Base-by-base conservation (phyloP, 92 coral and sea anemone species). In the Virgularia gustaviana region DNA sequence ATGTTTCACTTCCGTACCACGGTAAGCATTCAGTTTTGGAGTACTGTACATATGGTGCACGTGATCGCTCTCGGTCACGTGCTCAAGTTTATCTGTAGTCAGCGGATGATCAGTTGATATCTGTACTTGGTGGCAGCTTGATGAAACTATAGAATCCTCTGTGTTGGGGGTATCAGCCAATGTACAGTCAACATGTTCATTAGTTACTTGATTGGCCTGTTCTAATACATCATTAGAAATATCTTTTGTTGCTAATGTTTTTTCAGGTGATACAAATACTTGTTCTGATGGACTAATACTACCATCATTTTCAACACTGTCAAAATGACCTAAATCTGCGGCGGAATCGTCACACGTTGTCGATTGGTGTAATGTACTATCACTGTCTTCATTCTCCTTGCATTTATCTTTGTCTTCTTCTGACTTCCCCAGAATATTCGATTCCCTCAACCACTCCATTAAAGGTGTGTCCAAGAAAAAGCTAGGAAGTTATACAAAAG, bases 391-490 rank as follows among this genome's bases (percentile, higher is more conserved):
- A n/a, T n/a, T n/a, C n/a, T n/a, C n/a, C n/a, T n/a, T n/a, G n/a
- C n/a, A n/a, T n/a, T n/a, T n/a, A n/a, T n/a, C n/a, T 12, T 49
- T 55, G 36, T 28, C 23, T n/a, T 16, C 22, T 15, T 68, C 30
- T 47, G 43, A 36, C 23, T 13, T n/a, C 6, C 11, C 20, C 23
- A 23, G 49, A 16, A 35, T 28, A 30, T 28, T 35, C 20, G 75
- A 31, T 30, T 68, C 75, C 31, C 61, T 61, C 15, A 68, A 38
- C 75, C 60, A 68, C 38, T 49, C 25, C 75, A 68, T 68, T 29
- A 68, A 31, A 1, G 75, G 75, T 68, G 49, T 68, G 44, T 68
- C 75, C 22, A 68, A 47, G 57, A 68, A 68, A 19, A 68, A 68
- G 27, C 75, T 68, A 33, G 1, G 30, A 6, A 22, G 20, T 8